These are phyloP conservation scores for Epicampocera succincta DNA, from an alignment of 2,888 invertebrate genomes.

Conservation along the genomic window DNA sequence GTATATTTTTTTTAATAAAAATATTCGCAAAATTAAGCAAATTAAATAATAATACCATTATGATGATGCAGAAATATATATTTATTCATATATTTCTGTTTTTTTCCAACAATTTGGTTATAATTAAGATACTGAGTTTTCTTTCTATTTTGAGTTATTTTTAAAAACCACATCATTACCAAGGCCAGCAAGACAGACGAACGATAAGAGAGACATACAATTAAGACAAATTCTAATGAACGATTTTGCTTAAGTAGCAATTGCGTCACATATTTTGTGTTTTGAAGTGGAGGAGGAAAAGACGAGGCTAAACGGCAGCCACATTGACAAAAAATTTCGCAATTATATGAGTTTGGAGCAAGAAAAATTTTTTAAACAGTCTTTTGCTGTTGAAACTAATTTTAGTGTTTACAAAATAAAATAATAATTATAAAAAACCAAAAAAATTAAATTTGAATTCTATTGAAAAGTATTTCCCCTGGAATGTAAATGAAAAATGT, in stretches of 20 bases:
- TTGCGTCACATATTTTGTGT: neutral
- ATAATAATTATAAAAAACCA: too few species aligned
- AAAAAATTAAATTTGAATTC: too few species aligned
- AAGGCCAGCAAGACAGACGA: slow-evolving; percentile 22
- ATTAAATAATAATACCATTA: neutral
- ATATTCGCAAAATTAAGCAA: neutral
- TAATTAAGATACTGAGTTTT: slow-evolving; percentile 1
- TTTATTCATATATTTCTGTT: slow-evolving; percentile 1
- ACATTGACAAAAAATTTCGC: neutral
- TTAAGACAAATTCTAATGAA: neutral
- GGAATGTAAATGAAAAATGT: too few species aligned
- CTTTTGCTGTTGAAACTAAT: too few species aligned
- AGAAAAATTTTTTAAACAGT: too few species aligned
- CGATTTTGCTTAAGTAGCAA: slow-evolving; percentile 4
- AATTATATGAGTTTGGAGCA: neutral
- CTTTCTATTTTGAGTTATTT: slow-evolving; percentile 17
- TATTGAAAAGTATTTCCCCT: too few species aligned
- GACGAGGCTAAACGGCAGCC: neutral
- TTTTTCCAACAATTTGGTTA: too few species aligned
- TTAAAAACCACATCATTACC: slow-evolving; percentile 45
- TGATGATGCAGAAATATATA: slow-evolving; percentile 10
- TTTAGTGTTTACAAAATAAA: too few species aligned
- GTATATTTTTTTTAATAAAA: too few species aligned
- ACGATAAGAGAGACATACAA: neutral
- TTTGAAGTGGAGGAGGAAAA: neutral